Evolutionary conservation across 1,140 invertebrate species (phyloP).

Genomic region (Aphaenogaster rudis): DNA sequence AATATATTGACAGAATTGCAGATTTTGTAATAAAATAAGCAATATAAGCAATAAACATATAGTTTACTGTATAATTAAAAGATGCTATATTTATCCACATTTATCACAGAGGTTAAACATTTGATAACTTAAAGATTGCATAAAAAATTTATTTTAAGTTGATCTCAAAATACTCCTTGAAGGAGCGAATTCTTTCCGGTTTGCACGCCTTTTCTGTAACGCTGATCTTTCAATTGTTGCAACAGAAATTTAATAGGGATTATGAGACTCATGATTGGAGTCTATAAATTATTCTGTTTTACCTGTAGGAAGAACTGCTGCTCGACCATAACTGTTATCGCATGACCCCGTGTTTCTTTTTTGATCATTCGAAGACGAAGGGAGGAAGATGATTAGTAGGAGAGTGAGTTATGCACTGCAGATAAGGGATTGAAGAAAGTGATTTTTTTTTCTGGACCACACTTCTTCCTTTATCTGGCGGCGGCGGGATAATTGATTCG

Average conservation of each 20-base stretch:
- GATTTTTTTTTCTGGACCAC: constrained; percentile 54
- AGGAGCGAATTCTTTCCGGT: neutral
- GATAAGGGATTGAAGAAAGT: constrained; percentile 66
- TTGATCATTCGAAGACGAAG: constrained; percentile 11
- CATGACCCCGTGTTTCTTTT: neutral
- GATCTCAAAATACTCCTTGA: neutral
- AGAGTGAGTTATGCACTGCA: constrained; percentile 30
- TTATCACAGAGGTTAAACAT: constrained; percentile 40
- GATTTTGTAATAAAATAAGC: neutral
- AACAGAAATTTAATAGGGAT: neutral
- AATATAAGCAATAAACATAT: neutral
- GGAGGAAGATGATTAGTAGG: neutral
- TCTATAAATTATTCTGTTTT: neutral
- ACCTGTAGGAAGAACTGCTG: constrained; percentile 15
- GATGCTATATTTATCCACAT: constrained; percentile 24
- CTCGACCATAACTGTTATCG: neutral
- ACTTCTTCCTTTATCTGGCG: constrained; percentile 59
- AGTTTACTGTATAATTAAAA: neutral
- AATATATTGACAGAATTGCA: neutral
- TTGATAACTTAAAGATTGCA: constrained; percentile 23
- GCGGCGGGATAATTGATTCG: constrained; percentile 65
- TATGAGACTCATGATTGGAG: neutral
- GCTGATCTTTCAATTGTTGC: neutral
- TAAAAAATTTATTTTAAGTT: constrained; percentile 20
- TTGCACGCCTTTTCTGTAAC: neutral